Evolutionary conservation across 2,113 vertebrate species (phyloP), one percentile per base, ranked within the genome.

Genomic region (Hippoglossus stenolepis): DNA sequence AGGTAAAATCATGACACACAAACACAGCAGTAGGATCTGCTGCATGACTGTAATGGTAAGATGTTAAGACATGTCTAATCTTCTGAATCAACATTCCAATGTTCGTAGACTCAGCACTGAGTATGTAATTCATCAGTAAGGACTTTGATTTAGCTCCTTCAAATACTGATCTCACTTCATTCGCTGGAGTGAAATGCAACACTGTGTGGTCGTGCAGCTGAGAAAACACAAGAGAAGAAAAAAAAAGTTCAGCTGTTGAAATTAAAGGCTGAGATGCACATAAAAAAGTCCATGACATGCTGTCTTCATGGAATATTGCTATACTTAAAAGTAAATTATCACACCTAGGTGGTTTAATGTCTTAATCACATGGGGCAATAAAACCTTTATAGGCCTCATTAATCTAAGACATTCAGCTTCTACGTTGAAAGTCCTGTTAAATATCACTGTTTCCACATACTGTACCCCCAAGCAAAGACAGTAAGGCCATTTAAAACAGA

Each of bases 281-380:
- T 74, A 69, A 68, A 73, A 75, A 80, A 75, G 26, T 2, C 20
- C 17, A 63, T 31, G 31, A 31, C 31, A 31, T 28, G 47, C 24
- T 69, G 64, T 67, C 59, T 82, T 70, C 43, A 54, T 69, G 75
- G 75, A 72, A 71, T 72, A 86, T 66, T 62, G 65, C 62, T 53
- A 7, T 64, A 72, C 72, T 88, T 85, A 80, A 85, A 75, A 80
- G 71, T 78, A 81, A 84, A 88, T 90, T 49, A 80, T 76, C 66
- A 75, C 82, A 82, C 60, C 5, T 73, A 53, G 69, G 77, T 74
- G 65, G 51, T 64, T 67, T 69, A 81, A 88, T 72, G 61, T 67
- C 85, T 87, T 76, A 40, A 79, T 89, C 73, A 69, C 74, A 64
- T 56, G 66, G 43, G 78, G 68, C 70, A 64, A 60, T 84, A 84